Evolutionary conservation across 2,797 vertebrate species (phyloP), one percentile per base, ranked within the genome.

Genomic region (Heliangelus exortis): DNA sequence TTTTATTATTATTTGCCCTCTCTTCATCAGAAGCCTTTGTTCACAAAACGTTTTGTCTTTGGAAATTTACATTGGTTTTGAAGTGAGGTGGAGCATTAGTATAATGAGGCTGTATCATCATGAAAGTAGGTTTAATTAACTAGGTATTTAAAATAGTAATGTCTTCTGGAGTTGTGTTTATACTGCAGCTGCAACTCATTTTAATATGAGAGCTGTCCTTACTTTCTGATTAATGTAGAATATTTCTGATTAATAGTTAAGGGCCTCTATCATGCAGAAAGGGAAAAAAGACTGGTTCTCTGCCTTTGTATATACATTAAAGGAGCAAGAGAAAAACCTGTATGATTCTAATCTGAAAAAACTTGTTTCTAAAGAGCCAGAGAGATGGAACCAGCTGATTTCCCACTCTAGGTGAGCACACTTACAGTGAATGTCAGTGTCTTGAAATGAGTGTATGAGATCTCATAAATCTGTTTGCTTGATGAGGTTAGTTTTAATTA

Each of bases 401-500:
- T 87, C 66, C 67, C 66, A 43, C 89, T 93, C 39, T 59, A 65
- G 75, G 84, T 84, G 95, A 93, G 75, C 57, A 78, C 43, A 65
- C 71, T 95, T 69, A 55, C 9, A 74, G 69, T 4, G 13, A 65
- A 33, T 29, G 72, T 83, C 90, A 94, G 89, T 68, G 63, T 89
- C 90, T 87, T 50, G 71, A 73, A 72, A 1, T 0, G 21, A 81
- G 54, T 25, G 9, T 72, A 69, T 91, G 87, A 77, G 84, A 50
- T 57, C 87, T 75, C 13, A 1, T 51, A 58, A 45, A 66, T 8
- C 66, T 23, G 34, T 7, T 88, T 3, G 12, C 85, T 66, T 86
- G 83, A 77, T 91, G 91, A 75, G 83, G 58, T 80, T 81, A 57
- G 33, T 54, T 89, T 90, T 96, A 96, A 92, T 96, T 94, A 92